Base-by-base conservation (phyloP, 92 coral and sea anemone species). In the Meandrina meandrites region DNA sequence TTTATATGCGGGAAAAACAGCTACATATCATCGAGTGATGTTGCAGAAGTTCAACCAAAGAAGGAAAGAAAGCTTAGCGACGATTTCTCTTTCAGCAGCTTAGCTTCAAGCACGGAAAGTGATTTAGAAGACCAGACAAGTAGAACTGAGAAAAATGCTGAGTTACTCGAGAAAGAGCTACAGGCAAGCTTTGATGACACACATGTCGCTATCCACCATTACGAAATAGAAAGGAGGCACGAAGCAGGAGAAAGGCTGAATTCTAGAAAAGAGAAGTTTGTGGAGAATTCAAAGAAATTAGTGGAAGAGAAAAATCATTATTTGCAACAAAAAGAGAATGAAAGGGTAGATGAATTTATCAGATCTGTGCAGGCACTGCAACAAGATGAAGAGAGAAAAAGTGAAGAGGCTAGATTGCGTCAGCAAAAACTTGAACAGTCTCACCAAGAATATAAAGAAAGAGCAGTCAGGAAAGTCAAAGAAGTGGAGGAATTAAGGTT, bases 401-500 rank as follows among this genome's bases (percentile, higher is more conserved):
- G 88, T 17, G 88, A 88, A 28, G 93, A 91, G 47, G 92, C 87
- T 9, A 90, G 85, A 37, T 86, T 40, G 17, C 82, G 87, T 18
- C 95, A 96, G 68, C 84, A 88, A 28, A 81, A 89, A 69, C 89
- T 95, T 57, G 92, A 60, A 68, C 83, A 91, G 76, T 79, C 86
- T 24, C 96, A 95, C 70, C 83, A 89, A 64, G 95, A 90, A 53
- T 86, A 76, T 57, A 93, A 92, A 2, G 94, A 90, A 21, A 88
- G 92, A 79, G 94, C 92, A 3, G 94, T 88, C 16, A 88, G 90
- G 78, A 93, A 91, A 75, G 86, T 93, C 11, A 87, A 85, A 75
- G 93, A 91, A 75, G 93, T 95, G 79, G 90, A 90, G 58, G 94
- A 88, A 35, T 84, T 88, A 57, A 88, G 91, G 42, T 87, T 86